A percentile compares a stretch with the other conserved stretches of the same genome.
Conservation (phyloP, 2,113 vertebrate genomes). For the Hemiprocne comata region DNA sequence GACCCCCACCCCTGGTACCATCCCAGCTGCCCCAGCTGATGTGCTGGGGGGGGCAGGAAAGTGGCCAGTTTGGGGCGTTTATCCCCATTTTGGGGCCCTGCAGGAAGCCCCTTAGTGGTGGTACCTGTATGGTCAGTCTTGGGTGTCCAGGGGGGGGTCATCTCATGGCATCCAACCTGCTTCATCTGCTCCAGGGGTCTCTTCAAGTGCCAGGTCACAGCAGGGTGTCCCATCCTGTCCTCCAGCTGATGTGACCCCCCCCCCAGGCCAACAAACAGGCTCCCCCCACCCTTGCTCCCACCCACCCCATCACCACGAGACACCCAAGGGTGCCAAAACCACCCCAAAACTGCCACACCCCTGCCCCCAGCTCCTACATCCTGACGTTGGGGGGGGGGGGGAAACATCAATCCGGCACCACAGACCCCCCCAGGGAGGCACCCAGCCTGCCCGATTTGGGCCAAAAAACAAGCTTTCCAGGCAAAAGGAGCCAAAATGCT, state of each 20-base stretch:
- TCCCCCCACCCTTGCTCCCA: no score
- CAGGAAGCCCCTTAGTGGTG: accelerated
- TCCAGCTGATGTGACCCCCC: neutral
- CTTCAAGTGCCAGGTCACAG: accelerated
- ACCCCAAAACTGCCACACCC: no score
- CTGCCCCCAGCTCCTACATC: neutral
- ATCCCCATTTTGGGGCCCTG: neutral
- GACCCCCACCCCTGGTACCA: neutral
- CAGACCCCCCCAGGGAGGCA: neutral
- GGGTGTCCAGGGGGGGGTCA: accelerated
- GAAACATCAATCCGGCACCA: neutral
- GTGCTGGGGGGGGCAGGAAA: neutral
- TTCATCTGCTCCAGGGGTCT: neutral
- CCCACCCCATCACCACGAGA: no score
- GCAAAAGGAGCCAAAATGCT: neutral
- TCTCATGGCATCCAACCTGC: accelerated
- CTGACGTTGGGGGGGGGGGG: neutral
- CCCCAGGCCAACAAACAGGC: no score
- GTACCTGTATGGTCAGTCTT: neutral
- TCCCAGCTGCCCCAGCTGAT: accelerated
- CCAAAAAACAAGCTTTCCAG: neutral
- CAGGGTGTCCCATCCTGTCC: accelerated
- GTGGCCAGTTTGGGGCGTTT: accelerated
- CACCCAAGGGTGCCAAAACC: no score
- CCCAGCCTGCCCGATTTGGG: neutral